A percentile compares a stretch with the other conserved stretches of the same genome.
These are phyloP conservation scores for Diuraphis noxia DNA, from an alignment of 1,140 invertebrate species.

Conservation along the genomic window DNA sequence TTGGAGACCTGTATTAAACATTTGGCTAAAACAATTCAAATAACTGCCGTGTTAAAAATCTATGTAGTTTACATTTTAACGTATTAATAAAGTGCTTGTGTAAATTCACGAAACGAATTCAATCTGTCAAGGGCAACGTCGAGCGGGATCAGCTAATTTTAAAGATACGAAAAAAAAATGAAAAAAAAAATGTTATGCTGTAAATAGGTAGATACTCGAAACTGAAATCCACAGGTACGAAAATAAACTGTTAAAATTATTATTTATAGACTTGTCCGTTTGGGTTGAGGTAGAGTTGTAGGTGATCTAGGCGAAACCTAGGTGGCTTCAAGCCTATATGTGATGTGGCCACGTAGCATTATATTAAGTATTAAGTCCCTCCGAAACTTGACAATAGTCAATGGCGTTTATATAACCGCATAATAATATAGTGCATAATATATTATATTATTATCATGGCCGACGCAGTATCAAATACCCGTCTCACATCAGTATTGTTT, in stretches of 20 bases:
- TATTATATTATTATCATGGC: background rate
- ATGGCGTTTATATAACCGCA: background rate
- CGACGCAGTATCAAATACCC: background rate
- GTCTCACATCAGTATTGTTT: background rate
- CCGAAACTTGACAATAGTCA: background rate
- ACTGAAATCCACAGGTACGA: fast-evolving
- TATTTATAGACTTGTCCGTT: background rate
- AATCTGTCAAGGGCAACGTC: too few species aligned
- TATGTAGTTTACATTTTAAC: too few species aligned
- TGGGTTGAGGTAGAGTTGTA: background rate
- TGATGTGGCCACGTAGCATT: background rate
- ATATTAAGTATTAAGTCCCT: background rate
- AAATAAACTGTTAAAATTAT: background rate
- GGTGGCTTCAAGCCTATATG: background rate
- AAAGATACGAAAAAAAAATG: background rate
- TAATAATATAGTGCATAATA: too few species aligned
- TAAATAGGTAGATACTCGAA: background rate
- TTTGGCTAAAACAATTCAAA: too few species aligned
- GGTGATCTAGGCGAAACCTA: background rate
- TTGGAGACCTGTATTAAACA: too few species aligned
- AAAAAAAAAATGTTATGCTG: background rate
- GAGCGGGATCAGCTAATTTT: too few species aligned
- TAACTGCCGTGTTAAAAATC: too few species aligned
- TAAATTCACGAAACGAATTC: too few species aligned
- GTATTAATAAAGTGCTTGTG: too few species aligned